Evolutionary conservation across 2,797 vertebrate species (phyloP), one percentile per base, ranked within the genome.

Genomic region (Sphenodon punctatus): DNA sequence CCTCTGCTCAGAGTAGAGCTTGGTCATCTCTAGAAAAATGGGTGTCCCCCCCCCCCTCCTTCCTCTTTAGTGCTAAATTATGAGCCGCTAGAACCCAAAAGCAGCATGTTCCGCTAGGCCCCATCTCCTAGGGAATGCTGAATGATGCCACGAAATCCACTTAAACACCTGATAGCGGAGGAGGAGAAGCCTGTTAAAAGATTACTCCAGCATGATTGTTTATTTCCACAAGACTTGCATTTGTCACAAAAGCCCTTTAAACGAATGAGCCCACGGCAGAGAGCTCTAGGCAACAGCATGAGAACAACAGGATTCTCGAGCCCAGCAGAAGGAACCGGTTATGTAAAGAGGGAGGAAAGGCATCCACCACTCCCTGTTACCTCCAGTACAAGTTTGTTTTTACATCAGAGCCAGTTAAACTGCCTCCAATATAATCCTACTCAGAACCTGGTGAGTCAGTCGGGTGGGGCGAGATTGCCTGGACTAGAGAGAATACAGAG

Each of bases 381-480:
- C n/a, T n/a, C n/a, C 58, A 23, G 48, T 7, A 49, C 64, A 75
- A 38, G 70, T 58, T 77, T 1, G 0, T 80, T 81, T 41, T 36
- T 23, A 20, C 36, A 15, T 12, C 13, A 13, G 74, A 86, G 64
- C 3, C 65, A 65, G 72, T 86, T 72, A 5, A 61, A 78, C 75
- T 79, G 75, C 73, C 73, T 79, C 67, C 74, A 75, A 80, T 70
- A 81, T 42, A 86, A 84, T 84, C 84, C 90, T 84, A 49, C 90
- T 83, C 84, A 61, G 84, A 86, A 45, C 78, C 72, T 75, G 69
- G 1, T 92, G 89, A 92, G 80, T 92, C 92, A 93, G 85, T 71
- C 67, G 92, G 90, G 89, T 82, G 88, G 80, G 78, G 83, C 78
- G 48, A 7, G 59, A 80, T 88, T 88, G 80, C 75, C 89, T 85